Evolutionary conservation across 2,113 vertebrate genomes (phyloP).

Genomic region (Ciconia maguari): DNA sequence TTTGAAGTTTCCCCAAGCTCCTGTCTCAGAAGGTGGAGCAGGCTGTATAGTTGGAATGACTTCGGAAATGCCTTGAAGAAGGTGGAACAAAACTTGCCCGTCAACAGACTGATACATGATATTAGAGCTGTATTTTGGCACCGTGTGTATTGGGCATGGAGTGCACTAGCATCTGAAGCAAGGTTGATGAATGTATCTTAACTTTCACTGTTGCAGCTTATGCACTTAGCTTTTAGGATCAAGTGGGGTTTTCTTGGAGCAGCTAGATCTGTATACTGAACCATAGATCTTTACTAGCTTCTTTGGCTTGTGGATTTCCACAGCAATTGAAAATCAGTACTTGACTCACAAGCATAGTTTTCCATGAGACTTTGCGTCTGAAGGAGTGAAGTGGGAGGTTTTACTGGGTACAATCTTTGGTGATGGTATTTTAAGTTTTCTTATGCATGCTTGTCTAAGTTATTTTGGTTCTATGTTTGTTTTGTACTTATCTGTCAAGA

Average conservation of each 20-base stretch:
- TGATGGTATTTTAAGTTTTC: neutral
- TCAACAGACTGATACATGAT: neutral
- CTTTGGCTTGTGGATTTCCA: neutral
- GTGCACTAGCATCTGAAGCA: neutral
- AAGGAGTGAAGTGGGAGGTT: neutral
- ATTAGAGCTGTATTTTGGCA: neutral
- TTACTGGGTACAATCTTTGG: neutral
- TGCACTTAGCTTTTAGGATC: neutral
- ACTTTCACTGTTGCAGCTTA: neutral
- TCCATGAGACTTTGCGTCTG: neutral
- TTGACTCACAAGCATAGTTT: neutral
- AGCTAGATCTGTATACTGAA: neutral
- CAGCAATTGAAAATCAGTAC: neutral
- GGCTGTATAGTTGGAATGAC: neutral
- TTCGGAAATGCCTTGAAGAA: neutral
- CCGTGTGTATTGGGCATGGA: fast-evolving
- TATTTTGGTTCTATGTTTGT: neutral
- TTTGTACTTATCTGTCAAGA: neutral
- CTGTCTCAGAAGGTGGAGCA: neutral
- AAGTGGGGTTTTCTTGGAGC: neutral
- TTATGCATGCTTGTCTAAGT: neutral
- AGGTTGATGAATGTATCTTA: neutral
- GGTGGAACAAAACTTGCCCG: neutral
- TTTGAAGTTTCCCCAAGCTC: neutral
- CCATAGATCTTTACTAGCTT: neutral